Percentiles rank a stretch among this genome's conserved stretches.
Evolutionary conservation across 2,888 invertebrate genomes (phyloP).

Genomic region (Drosophila neotestacea): DNA sequence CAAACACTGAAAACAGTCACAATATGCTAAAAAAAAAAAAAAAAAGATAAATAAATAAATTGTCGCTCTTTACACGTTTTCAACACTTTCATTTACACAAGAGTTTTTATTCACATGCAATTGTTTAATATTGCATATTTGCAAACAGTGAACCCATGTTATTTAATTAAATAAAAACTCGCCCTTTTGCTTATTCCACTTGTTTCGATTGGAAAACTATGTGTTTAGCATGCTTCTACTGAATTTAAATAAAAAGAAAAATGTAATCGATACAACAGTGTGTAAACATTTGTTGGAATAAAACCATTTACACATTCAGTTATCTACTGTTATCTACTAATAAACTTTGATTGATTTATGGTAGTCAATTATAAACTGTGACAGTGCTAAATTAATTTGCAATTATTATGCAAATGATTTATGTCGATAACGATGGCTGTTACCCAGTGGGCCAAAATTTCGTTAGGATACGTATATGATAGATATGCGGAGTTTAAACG

Average conservation of each 20-base stretch:
- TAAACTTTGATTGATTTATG: neutral
- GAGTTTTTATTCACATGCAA: neutral
- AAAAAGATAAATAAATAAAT: no score
- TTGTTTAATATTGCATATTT: neutral
- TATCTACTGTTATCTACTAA: neutral
- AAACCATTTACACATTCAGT: neutral
- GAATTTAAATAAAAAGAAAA: neutral
- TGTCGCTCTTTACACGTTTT: neutral
- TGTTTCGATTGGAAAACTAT: neutral
- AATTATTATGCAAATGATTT: neutral
- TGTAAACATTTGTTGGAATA: neutral
- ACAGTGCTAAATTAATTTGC: neutral
- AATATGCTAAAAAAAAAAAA: neutral
- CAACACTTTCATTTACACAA: neutral
- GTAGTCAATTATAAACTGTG: neutral
- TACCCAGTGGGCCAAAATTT: no score
- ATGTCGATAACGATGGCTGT: no score
- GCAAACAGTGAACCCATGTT: neutral
- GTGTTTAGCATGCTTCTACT: neutral
- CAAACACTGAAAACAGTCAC: constrained; percentile 1
- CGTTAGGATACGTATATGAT: no score
- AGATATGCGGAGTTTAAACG: no score
- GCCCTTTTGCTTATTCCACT: neutral
- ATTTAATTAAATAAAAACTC: neutral
- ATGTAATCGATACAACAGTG: neutral